Base-by-base conservation (phyloP, 2,797 vertebrate genomes). In the Capromys pilorides region DNA sequence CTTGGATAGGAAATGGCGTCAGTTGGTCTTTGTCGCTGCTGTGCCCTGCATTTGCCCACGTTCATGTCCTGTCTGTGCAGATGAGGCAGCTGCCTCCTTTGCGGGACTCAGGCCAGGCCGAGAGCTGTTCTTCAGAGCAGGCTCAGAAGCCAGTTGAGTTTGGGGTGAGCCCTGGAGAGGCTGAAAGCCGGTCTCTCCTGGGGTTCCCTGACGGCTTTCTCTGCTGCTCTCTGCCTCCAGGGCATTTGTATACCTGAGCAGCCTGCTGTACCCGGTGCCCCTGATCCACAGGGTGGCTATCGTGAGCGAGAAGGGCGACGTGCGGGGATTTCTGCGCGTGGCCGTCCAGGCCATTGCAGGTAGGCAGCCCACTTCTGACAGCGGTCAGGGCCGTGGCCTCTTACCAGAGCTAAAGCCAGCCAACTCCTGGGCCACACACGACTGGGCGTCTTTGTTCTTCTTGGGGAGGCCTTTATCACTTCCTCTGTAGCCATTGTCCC, bases 171-270 rank as follows among this genome's bases (percentile, higher is more conserved):
- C 81, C 73, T 5, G 12, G 12, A 85, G 26, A 51, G 1, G 36
- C 78, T 92, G 51, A 24, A 67, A 19, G 1, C 64, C 67, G 66
- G 39, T 5, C 69, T 82, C 86, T 93, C 62, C 10, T 28, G 2
- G 5, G 2, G 0, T 39, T 66, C n/a, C 89, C 96, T 98, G 51
- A 97, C 6, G 59, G 78, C 77, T 90, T 94, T 97, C 95, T 97
- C 94, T 96, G 33, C 94, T n/a, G 95, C 64, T 90, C 94, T 96
- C 95, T 96, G 0, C 97, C 86, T 21, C 77, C 97, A 99, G 99
- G 98, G 99, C 99, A 0, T 99, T 99, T 84, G 99, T 99, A 69
- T 99, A 99, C 98, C 98, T 99, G 98, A 99, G 99, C 98, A 99
- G 99, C 96, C 98, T 99, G 95, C 99, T 99, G 66, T 99, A 99